Evolutionary conservation across 2,888 invertebrate genomes (phyloP).

Genomic region (Pyrrhopygopsis socrates): DNA sequence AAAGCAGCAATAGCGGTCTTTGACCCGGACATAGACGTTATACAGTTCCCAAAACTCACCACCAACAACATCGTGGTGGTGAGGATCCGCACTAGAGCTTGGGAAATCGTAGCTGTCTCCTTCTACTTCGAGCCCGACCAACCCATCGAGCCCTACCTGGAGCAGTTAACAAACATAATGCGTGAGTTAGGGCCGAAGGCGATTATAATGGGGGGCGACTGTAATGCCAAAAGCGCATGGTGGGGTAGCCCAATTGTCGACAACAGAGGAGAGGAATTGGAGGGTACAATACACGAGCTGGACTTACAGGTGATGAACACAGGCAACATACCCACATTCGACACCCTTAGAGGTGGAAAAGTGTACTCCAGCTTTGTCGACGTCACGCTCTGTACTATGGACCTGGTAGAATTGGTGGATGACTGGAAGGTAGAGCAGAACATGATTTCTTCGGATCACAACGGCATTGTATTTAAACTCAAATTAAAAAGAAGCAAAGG

Average conservation of each 20-base stretch:
- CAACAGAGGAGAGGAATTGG: background rate
- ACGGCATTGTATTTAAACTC: background rate
- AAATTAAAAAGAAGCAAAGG: background rate
- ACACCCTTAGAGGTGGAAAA: background rate
- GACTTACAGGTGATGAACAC: background rate
- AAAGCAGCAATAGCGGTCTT: conserved; percentile 46
- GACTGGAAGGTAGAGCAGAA: background rate
- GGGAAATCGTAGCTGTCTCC: background rate
- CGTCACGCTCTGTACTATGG: background rate
- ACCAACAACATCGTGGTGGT: too few relatives aligned
- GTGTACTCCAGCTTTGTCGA: background rate
- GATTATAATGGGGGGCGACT: background rate
- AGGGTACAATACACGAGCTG: background rate
- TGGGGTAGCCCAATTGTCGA: background rate
- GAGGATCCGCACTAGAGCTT: background rate
- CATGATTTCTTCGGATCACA: background rate
- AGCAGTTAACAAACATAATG: background rate
- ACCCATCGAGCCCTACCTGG: too few relatives aligned
- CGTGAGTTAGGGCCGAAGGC: background rate
- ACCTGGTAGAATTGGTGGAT: background rate
- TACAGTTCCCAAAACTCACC: too few relatives aligned
- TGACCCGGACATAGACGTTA: too few relatives aligned
- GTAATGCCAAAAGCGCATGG: background rate
- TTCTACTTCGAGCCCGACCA: background rate
- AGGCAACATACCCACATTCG: background rate